phyloP scores from a whole-genome alignment of 2,888 invertebrate genomes.

The Drosophila anomalipes region DNA sequence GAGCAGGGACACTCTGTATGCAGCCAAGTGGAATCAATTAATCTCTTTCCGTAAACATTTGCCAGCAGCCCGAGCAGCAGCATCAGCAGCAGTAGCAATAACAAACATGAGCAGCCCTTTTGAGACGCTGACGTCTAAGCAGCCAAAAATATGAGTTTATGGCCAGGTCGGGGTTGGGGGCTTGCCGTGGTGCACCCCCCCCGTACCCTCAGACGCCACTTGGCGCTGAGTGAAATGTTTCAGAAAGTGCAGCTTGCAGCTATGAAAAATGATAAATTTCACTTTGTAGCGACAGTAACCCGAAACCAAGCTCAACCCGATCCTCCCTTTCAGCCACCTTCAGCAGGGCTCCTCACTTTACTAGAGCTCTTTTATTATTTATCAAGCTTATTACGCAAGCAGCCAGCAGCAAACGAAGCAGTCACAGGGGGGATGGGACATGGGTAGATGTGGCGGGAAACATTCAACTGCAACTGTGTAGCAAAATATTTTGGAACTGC shows the following conservation, averaged over 20 bases:
- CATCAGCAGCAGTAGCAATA: slow-evolving; percentile 49
- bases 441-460: neutral
- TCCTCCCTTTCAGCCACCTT: neutral
- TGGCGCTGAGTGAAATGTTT: slow-evolving; percentile 79
- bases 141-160: slow-evolving; percentile 72
- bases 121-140: slow-evolving; percentile 69
- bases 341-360: slow-evolving; percentile 32
- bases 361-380: slow-evolving; percentile 74
- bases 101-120: slow-evolving; percentile 44
- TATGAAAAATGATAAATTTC: slow-evolving; percentile 81
- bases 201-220: slow-evolving; percentile 24
- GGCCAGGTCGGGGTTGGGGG: slow-evolving; percentile 2
- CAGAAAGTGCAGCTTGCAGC: slow-evolving; percentile 82
- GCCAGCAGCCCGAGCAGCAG: slow-evolving; percentile 54
- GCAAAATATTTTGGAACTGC: slow-evolving; percentile 48
- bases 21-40: slow-evolving; percentile 82
- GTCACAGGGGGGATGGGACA: neutral
- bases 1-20: slow-evolving; percentile 72
- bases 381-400: slow-evolving; percentile 79
- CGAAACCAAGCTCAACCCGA: slow-evolving; percentile 18
- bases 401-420: slow-evolving; percentile 34
- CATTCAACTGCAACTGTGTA: slow-evolving; percentile 74
- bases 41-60: slow-evolving; percentile 80
- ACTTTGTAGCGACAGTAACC: slow-evolving; percentile 66
- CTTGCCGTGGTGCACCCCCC: neutral